phyloP scores from a whole-genome alignment of 2,797 vertebrate genomes.

The Epinephelus awoara region DNA sequence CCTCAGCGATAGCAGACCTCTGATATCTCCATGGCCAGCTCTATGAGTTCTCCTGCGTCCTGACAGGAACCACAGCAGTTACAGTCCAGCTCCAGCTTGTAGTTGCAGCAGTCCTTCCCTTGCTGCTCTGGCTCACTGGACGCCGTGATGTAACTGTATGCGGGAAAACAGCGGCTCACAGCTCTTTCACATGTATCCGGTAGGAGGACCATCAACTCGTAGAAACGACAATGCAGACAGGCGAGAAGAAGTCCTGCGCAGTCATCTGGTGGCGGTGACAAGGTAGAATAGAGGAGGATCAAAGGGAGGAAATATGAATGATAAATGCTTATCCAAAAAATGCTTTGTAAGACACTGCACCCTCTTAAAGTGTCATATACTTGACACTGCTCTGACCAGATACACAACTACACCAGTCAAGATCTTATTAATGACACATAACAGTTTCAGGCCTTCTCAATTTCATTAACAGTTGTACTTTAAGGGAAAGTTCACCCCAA shows the following conservation, averaged over 20 bases:
- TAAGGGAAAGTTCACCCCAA: no score
- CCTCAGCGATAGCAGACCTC: slow-evolving; percentile 91
- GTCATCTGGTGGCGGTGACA: slow-evolving; percentile 83
- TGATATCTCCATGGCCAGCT: slow-evolving; percentile 93
- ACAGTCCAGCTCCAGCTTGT: slow-evolving; percentile 88
- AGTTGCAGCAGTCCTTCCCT: slow-evolving; percentile 83
- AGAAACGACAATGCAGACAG: slow-evolving; percentile 92
- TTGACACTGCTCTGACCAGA: no score
- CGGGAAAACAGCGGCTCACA: slow-evolving; percentile 86
- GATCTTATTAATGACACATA: no score
- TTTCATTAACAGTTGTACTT: no score
- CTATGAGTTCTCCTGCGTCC: slow-evolving; percentile 89
- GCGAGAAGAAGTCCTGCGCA: slow-evolving; percentile 90
- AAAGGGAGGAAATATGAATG: neutral
- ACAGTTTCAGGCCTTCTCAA: no score
- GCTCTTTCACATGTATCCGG: slow-evolving; percentile 85
- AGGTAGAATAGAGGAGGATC: neutral
- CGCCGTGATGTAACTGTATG: slow-evolving; percentile 83
- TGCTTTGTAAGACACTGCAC: no score
- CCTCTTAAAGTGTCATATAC: no score
- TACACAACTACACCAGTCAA: no score
- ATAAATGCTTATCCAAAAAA: neutral
- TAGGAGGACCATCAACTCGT: slow-evolving; percentile 88
- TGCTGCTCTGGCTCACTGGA: slow-evolving; percentile 71
- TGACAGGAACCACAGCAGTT: slow-evolving; percentile 89